Percentiles rank a stretch among this genome's conserved stretches.
These are phyloP conservation scores for Nothoprocta pentlandii DNA, from an alignment of 2,113 vertebrate species.

Conservation along the genomic window DNA sequence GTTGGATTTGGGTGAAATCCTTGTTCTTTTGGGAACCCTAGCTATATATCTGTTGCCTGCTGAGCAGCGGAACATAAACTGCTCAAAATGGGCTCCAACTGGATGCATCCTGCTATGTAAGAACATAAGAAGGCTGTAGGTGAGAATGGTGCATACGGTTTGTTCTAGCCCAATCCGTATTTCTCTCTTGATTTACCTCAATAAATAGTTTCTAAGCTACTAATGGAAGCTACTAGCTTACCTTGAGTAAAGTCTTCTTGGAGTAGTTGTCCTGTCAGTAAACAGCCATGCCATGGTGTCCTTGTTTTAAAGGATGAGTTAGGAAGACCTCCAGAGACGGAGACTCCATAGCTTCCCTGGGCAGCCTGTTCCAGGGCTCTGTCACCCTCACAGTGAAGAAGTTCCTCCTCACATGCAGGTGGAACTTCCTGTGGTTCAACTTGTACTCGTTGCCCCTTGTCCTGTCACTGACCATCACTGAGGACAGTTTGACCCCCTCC, in stretches of 20 bases:
- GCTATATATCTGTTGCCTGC: not conserved
- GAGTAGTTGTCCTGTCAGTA: slow-evolving; percentile 52
- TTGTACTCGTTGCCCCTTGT: too few relatives aligned
- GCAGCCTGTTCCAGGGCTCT: too few relatives aligned
- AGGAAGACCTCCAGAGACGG: too few relatives aligned
- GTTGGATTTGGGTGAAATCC: not conserved
- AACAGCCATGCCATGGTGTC: not conserved
- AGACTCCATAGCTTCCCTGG: too few relatives aligned
- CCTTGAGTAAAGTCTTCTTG: slow-evolving; percentile 17
- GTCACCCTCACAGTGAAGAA: too few relatives aligned
- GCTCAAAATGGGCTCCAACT: not conserved
- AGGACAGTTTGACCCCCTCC: too few relatives aligned
- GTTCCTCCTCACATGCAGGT: too few relatives aligned
- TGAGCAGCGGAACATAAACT: not conserved
- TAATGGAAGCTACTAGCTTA: not conserved
- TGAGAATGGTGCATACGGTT: rapidly evolving
- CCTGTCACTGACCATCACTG: too few relatives aligned
- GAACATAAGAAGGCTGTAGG: not conserved
- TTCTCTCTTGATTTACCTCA: slow-evolving; percentile 30
- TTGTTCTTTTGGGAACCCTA: not conserved
- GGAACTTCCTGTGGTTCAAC: too few relatives aligned
- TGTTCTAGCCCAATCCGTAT: not conserved
- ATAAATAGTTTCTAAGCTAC: not conserved
- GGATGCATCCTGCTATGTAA: rapidly evolving
- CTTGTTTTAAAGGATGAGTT: slow-evolving; percentile 50